These are phyloP conservation scores for Luidia sarsii DNA, from an alignment of 53 echinoderm and acorn worm species.

Conservation along the genomic window DNA sequence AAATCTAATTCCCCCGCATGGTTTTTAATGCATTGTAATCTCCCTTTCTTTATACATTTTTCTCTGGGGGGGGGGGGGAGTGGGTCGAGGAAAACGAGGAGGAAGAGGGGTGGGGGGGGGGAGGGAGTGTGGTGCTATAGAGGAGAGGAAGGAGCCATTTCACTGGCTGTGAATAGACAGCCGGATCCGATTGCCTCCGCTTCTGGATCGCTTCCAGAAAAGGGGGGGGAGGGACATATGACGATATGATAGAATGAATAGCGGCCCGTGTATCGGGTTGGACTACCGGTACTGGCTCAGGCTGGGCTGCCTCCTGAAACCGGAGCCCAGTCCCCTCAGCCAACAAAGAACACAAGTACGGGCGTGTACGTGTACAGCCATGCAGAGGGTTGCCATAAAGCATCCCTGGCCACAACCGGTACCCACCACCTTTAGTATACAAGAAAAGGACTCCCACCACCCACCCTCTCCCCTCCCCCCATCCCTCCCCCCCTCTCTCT, in stretches of 20 bases:
- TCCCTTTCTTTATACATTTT: not conserved
- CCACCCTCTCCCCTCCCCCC: no score
- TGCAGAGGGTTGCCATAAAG: slow-evolving; percentile 14
- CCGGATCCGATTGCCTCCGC: slow-evolving; percentile 41
- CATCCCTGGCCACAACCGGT: slow-evolving; percentile 6
- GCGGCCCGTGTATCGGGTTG: slow-evolving; percentile 35
- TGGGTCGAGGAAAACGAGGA: no score
- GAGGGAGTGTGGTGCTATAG: no score
- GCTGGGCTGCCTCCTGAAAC: slow-evolving; percentile 30
- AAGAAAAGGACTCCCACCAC: not conserved
- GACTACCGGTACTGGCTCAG: not conserved
- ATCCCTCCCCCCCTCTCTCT: no score
- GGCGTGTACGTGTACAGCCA: no score
- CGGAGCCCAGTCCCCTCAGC: slow-evolving; percentile 4
- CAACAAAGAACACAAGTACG: slow-evolving; percentile 50
- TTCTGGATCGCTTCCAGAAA: slow-evolving; percentile 35
- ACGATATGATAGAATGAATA: slow-evolving; percentile 22
- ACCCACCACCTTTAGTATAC: not conserved
- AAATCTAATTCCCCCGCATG: slow-evolving; percentile 24
- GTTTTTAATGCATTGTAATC: slow-evolving; percentile 44
- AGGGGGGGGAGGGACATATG: slow-evolving; percentile 4
- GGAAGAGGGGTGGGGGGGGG: no score
- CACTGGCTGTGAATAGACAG: no score
- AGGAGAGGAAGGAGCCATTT: no score
- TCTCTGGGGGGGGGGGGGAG: not conserved